phyloP scores from a whole-genome alignment of 2,113 vertebrate genomes.

The Hippopotamus amphibius region DNA sequence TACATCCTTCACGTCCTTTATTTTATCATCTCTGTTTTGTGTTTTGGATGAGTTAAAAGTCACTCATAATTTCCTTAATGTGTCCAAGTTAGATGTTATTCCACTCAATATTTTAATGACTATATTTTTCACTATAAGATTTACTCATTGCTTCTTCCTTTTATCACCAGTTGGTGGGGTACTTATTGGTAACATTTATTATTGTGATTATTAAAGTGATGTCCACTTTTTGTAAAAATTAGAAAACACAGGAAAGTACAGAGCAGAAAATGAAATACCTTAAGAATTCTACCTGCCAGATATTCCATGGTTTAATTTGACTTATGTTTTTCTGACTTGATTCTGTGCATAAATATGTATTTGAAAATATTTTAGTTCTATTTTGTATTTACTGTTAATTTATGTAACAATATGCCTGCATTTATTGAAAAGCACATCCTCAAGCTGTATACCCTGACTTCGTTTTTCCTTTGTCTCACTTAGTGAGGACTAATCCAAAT shows the following conservation, averaged over 20 bases:
- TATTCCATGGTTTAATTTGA: neutral
- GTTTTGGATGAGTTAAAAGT: neutral
- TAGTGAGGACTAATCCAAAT: neutral
- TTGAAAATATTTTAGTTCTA: neutral
- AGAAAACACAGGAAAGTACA: neutral
- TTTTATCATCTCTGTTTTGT: neutral
- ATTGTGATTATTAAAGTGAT: neutral
- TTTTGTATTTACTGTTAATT: neutral
- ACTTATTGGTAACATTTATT: neutral
- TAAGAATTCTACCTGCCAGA: neutral
- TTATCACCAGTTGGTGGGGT: neutral
- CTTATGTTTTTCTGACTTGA: neutral
- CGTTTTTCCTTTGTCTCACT: neutral
- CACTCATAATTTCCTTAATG: neutral
- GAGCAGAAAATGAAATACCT: neutral
- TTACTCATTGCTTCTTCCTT: neutral
- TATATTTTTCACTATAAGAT: neutral
- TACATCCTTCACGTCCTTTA: neutral
- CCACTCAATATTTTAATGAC: neutral
- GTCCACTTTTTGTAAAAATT: neutral
- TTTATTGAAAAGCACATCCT: neutral
- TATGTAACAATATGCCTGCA: neutral
- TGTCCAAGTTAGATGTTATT: neutral
- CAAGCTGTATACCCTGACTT: neutral
- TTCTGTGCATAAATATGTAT: neutral